Evolutionary conservation across 2,888 invertebrate genomes (phyloP).

Genomic region (Ichneumon xanthorius): DNA sequence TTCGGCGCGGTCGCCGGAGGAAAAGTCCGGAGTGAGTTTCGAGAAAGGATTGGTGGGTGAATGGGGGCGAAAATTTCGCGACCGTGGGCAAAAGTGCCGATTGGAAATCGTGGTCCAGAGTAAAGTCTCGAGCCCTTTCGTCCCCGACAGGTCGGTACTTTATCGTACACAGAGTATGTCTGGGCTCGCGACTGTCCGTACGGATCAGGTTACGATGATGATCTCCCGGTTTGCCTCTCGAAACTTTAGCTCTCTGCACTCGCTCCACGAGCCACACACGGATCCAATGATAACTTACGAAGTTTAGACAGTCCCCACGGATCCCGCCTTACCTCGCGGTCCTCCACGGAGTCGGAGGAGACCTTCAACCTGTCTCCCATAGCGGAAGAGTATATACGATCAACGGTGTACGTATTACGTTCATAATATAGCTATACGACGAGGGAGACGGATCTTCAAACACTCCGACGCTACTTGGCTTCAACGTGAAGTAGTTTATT

Average conservation of each 20-base stretch:
- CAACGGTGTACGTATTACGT: constrained; percentile 15
- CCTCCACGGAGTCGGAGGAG: constrained; percentile 18
- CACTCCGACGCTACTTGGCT: constrained; percentile 26
- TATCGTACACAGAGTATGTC: constrained; percentile 76
- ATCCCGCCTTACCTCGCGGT: constrained; percentile 33
- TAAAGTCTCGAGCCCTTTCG: constrained; percentile 32
- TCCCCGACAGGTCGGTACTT: constrained; percentile 67
- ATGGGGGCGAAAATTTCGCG: constrained; percentile 19
- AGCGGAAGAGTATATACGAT: constrained; percentile 13
- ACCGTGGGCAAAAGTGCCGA: constrained; percentile 27
- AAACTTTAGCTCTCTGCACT: constrained; percentile 33
- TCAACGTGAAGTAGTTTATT: constrained; percentile 52
- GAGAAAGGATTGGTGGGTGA: constrained; percentile 16
- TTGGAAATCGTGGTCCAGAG: constrained; percentile 33
- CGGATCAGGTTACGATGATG: constrained; percentile 46
- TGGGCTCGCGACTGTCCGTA: constrained; percentile 16
- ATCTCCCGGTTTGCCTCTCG: constrained; percentile 55
- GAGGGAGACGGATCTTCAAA: background rate
- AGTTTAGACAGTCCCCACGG: constrained; percentile 63
- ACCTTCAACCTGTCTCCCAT: constrained; percentile 47
- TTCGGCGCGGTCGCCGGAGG: background rate
- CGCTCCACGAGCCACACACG: background rate
- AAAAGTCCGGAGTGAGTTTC: constrained; percentile 16
- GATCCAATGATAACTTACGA: constrained; percentile 68
- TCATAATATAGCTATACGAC: background rate